phyloP scores from a whole-genome alignment of 2,113 vertebrate species.

The Leucoraja erinaceus region DNA sequence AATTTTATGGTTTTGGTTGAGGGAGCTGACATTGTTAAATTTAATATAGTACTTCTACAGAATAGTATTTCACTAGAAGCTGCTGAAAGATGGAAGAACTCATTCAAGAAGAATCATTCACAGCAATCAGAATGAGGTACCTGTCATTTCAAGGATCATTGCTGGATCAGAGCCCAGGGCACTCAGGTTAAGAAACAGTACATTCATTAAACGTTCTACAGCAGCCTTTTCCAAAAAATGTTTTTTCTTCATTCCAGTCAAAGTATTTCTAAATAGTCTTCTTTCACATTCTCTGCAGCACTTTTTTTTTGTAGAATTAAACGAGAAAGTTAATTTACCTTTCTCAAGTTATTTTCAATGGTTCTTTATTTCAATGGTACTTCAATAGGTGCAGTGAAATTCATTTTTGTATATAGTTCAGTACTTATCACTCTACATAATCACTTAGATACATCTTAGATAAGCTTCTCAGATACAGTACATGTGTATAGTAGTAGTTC shows the following conservation, averaged over 20 bases:
- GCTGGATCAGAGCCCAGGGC: not conserved
- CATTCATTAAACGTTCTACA: not conserved
- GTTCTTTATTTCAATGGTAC: too few relatives aligned
- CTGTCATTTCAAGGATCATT: not conserved
- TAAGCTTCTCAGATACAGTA: too few relatives aligned
- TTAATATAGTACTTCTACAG: not conserved
- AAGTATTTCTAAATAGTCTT: not conserved
- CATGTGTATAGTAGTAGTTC: too few relatives aligned
- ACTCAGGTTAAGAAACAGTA: not conserved
- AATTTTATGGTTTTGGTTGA: not conserved
- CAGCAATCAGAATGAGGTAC: not conserved
- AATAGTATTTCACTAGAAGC: not conserved
- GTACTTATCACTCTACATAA: too few relatives aligned
- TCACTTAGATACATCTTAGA: too few relatives aligned
- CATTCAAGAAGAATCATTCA: not conserved
- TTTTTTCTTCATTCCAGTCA: not conserved
- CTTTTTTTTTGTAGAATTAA: not conserved
- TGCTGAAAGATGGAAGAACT: not conserved
- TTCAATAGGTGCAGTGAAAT: too few relatives aligned
- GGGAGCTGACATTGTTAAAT: not conserved
- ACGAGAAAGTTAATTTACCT: not conserved
- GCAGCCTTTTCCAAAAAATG: not conserved
- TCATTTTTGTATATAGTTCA: too few relatives aligned
- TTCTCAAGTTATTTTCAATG: not conserved
- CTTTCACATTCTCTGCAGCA: too few relatives aligned